phyloP scores from a whole-genome alignment of 2,113 vertebrate genomes.

The Cavia porcellus region DNA sequence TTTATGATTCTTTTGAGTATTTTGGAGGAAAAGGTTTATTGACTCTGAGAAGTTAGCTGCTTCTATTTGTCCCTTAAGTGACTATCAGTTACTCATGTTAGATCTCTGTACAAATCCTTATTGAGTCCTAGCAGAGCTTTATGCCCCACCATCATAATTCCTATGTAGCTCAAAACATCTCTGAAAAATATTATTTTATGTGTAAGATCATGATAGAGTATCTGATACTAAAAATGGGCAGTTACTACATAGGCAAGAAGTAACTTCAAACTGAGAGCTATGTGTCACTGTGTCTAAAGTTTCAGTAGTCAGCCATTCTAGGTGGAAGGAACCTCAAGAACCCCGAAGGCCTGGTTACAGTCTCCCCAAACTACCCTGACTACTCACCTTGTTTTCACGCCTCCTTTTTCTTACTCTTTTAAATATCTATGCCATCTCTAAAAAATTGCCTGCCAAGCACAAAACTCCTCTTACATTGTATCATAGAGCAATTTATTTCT shows the following conservation, averaged over 20 bases:
- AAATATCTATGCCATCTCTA: background rate
- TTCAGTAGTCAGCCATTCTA: background rate
- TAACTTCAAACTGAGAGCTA: background rate
- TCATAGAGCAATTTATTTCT: background rate
- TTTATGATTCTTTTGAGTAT: background rate
- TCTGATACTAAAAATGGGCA: background rate
- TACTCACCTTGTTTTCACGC: no score
- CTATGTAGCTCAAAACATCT: background rate
- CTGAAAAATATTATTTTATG: background rate
- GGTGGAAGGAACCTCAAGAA: background rate
- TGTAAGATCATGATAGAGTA: background rate
- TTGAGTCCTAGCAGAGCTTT: background rate
- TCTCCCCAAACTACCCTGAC: accelerated
- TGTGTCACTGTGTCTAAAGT: background rate
- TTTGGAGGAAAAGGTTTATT: background rate
- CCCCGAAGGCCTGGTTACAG: accelerated
- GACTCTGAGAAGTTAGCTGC: background rate
- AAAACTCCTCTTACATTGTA: background rate
- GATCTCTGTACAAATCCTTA: background rate
- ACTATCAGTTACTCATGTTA: background rate
- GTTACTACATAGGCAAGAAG: background rate
- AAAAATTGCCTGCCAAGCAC: background rate
- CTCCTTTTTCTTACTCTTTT: background rate
- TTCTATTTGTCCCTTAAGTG: background rate
- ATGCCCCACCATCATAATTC: background rate